Conservation (phyloP, 2,797 vertebrate species). For the Peromyscus nudipes region DNA sequence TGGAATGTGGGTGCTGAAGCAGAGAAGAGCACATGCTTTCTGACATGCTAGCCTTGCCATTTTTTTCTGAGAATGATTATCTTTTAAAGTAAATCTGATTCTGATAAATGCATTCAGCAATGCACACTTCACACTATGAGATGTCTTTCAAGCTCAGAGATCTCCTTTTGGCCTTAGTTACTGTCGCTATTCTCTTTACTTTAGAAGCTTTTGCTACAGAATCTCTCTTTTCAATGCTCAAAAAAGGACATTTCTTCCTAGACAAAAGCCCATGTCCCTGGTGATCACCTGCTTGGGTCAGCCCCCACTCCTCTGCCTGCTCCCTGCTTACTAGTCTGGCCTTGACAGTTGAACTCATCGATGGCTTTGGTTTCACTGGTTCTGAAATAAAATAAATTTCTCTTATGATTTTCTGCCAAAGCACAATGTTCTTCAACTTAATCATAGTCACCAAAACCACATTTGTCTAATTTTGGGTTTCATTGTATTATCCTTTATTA, state of each 20-base stretch:
- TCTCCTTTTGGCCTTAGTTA: not conserved
- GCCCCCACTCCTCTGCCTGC: not conserved
- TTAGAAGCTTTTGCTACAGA: not conserved
- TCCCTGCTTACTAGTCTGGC: not conserved
- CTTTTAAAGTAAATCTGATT: slow-evolving; percentile 27
- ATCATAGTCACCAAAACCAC: not conserved
- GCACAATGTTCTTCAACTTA: slow-evolving; percentile 16
- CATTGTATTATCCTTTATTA: not conserved
- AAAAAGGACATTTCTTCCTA: not conserved
- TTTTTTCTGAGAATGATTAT: not conserved
- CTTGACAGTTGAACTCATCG: not conserved
- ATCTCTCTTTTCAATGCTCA: not conserved
- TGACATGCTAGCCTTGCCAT: not conserved
- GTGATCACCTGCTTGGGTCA: not conserved
- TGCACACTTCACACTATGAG: not conserved
- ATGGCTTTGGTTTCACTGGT: not conserved
- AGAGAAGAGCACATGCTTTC: not conserved
- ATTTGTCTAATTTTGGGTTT: not conserved
- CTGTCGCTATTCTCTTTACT: not conserved
- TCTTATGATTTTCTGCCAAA: slow-evolving; percentile 6
- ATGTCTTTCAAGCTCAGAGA: not conserved
- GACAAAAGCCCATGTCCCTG: not conserved
- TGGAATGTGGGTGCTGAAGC: not conserved
- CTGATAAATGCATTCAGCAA: not conserved
- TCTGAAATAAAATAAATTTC: not conserved